Base-by-base conservation (phyloP, 2,888 invertebrate genomes). In the Saturnia japonica region DNA sequence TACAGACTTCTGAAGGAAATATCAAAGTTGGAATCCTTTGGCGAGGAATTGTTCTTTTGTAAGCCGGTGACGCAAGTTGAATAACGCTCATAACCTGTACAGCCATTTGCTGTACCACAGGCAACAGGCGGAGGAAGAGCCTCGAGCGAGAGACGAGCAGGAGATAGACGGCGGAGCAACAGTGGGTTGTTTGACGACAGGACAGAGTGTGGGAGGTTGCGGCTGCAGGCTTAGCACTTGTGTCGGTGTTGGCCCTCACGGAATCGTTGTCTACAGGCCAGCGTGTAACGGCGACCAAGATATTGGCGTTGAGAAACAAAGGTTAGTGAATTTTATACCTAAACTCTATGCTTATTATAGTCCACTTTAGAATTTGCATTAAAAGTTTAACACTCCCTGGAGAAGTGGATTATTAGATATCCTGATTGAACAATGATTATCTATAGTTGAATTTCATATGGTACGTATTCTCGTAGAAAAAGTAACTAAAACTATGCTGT, bases 1-100 rank as follows among this genome's bases (percentile, higher is more conserved):
- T 98, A 98, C 90, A 96, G 97, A 95, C 89, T 98, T 60, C 89
- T 98, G 68, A 96, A 97, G 84, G 96, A 97, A 87, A 96, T 97
- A 71, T 96, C 97, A 9, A 95, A 96, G 75, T 89, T 97, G 77
- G 96, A 96, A 77, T 96, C 96, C 47, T 98, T 97, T 87, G 98
- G 98, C 0, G 97, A 97, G 85, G 97, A 98, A 85, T 91, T 97
- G 76, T 98, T 98, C 87, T 96, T 96, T 85, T 97, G 96, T 83
- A 95, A 96, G 85, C 94, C 95, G 70, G 93, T 95, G 70, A 94
- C 91, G 16, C 92, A 92, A n/a, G 75, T 90, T 87, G 69, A 95
- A 95, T 75, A 95, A 97, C 76, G 96, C 97, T 1, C 96, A 97
- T 72, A 97, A 97, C 51, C 95, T 97, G 67, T 96, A 96, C 84